A percentile compares a stretch with the other conserved stretches of the same genome.
Evolutionary conservation across 2,113 vertebrate species (phyloP).

Genomic region (Psettodes erumei): DNA sequence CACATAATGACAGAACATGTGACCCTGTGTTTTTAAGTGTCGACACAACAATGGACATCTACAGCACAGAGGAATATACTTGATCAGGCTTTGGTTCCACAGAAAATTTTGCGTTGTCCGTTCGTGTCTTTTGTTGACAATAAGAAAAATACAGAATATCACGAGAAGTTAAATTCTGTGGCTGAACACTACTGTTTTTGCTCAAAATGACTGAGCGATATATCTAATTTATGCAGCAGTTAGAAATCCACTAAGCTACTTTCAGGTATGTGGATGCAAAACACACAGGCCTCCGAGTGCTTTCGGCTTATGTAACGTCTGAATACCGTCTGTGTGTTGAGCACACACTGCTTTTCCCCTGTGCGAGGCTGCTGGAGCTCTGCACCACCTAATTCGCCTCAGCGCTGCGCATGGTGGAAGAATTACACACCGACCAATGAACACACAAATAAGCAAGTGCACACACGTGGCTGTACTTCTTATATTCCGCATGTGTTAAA

Average conservation of each 20-base stretch:
- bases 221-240: conserved; percentile 25
- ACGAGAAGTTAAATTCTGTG: background rate
- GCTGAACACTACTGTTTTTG: background rate
- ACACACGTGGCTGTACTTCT: conserved; percentile 14
- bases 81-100: background rate
- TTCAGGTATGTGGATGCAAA: conserved; percentile 22
- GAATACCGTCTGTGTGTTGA: conserved; percentile 9
- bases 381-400: conserved; percentile 7
- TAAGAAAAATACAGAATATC: background rate
- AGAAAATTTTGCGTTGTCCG: background rate
- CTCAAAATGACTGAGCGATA: conserved; percentile 6
- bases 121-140: conserved; percentile 4
- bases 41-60: background rate
- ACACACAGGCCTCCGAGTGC: conserved; percentile 7
- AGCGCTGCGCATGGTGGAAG: background rate
- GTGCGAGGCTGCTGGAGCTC: conserved; percentile 14
- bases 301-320: conserved; percentile 30
- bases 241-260: conserved; percentile 19
- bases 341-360: conserved; percentile 4
- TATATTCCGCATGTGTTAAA: conserved; percentile 33
- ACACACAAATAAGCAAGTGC: conserved; percentile 4
- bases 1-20: conserved; percentile 2
- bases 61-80: conserved; percentile 3
- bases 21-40: conserved; percentile 6
- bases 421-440: no score